Evolutionary conservation across 2,888 invertebrate genomes (phyloP), one percentile per base, ranked within the genome.

Genomic region (Choristoneura rosaceana): DNA sequence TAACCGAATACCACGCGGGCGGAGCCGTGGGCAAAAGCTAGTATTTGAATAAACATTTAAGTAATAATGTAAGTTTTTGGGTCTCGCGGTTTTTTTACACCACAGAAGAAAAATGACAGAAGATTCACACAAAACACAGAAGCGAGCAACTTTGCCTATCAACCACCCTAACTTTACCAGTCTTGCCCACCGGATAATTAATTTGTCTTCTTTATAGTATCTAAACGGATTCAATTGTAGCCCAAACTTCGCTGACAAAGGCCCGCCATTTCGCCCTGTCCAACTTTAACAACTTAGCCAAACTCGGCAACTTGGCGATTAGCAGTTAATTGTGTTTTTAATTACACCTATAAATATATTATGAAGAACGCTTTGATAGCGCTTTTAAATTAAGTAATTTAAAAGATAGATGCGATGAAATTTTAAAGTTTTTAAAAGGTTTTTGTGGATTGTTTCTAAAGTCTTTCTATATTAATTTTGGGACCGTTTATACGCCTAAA

Each of bases 171-270:
- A 55, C 4, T 52, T 52, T 17, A 52, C 3, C 9, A 4, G 55
- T 4, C 25, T 55, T 55, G n/a, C 60, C 58, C 7, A 50, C 58
- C 62, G 62, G 71, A 71, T 68, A 71, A 71, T 71, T 71, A 71
- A 71, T 71, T 68, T 63, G 71, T 71, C 71, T 71, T 63, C 66
- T 65, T 66, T 61, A 25, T 8, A 41, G 34, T 34, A 34, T 34
- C 55, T 55, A 71, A 67, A 71, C 66, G 61, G 71, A 66, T 71
- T 71, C 71, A 71, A 71, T 71, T 71, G 66, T 67, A n/a, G 17
- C 61, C 66, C 45, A 66, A 71, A 71, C 71, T 71, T 71, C 14
- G 61, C 25, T 55, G 61, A 67, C 71, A 71, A 67, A 62, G 66
- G 55, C 1, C 61, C 33, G 65, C 70, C 70, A 66, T 71, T 60